Evolutionary conservation across 2,113 vertebrate genomes (phyloP).

Genomic region (Albula glossodonta): DNA sequence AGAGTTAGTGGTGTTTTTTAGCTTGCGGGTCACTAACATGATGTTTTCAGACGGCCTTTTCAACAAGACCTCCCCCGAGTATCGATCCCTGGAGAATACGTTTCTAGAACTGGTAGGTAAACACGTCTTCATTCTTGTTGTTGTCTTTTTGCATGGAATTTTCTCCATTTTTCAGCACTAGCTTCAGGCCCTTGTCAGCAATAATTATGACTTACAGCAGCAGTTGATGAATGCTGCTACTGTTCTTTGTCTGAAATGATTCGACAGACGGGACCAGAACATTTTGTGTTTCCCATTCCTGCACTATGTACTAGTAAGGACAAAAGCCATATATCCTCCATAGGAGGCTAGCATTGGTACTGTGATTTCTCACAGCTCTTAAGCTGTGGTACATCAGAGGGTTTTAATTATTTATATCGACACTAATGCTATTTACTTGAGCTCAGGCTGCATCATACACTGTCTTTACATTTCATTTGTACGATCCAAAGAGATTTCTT

Average conservation of each 20-base stretch:
- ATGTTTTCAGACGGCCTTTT: conserved; percentile 88
- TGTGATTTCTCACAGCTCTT: neutral
- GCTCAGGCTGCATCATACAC: neutral
- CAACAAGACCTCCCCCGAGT: conserved; percentile 89
- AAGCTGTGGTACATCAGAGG: neutral
- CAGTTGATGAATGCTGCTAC: neutral
- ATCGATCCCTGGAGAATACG: conserved; percentile 85
- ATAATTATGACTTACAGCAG: neutral
- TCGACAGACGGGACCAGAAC: neutral
- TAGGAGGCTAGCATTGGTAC: neutral
- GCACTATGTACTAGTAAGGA: conserved; percentile 31
- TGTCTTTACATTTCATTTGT: neutral
- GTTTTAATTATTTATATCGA: conserved; percentile 34
- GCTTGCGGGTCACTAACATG: conserved; percentile 88
- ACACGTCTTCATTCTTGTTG: conserved; percentile 56
- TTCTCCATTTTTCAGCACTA: conserved; percentile 56
- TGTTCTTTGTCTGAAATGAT: conserved; percentile 13
- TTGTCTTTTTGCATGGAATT: conserved; percentile 52
- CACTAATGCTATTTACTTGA: conserved; percentile 25
- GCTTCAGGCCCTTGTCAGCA: neutral
- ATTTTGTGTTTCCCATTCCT: conserved; percentile 1
- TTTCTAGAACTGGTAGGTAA: conserved; percentile 91
- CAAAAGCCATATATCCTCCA: conserved; percentile 42
- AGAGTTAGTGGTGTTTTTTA: conserved; percentile 94
- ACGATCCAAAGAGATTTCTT: neutral